These are phyloP conservation scores for Darevskia nairensis DNA, from an alignment of 2,797 vertebrate genomes.

Conservation along the genomic window DNA sequence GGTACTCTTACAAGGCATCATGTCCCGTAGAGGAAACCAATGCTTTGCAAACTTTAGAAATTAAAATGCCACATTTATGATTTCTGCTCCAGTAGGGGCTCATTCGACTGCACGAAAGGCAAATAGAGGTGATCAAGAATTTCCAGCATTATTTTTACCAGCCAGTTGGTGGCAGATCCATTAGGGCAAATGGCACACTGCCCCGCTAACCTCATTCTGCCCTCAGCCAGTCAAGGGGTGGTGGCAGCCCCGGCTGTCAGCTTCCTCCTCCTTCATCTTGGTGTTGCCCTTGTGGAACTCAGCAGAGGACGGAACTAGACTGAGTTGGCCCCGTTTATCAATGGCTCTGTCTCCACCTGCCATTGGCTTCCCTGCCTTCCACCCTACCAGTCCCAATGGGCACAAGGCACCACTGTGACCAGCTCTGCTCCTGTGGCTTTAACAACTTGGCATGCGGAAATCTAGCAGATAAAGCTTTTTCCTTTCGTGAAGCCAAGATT, in stretches of 20 bases:
- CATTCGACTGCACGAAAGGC: not conserved
- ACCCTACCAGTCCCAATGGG: too few species aligned
- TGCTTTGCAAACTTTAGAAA: not conserved
- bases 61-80: not conserved
- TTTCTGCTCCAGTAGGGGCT: not conserved
- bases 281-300: too few species aligned
- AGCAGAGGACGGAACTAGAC: too few species aligned
- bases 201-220: too few species aligned
- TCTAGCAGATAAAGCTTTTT: not conserved
- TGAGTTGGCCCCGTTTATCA: too few species aligned
- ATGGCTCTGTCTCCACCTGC: too few species aligned
- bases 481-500: not conserved
- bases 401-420: not conserved
- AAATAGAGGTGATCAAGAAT: not conserved
- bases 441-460: not conserved
- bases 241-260: too few species aligned
- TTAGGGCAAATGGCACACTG: too few species aligned
- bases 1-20: fast-evolving
- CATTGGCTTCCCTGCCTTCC: too few species aligned
- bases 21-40: not conserved
- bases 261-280: too few species aligned
- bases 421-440: not conserved
- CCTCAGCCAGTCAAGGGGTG: too few species aligned
- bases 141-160: not conserved
- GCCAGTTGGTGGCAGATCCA: too few species aligned